Conservation (phyloP, 2,797 vertebrate species). For the Valencia hispanica region DNA sequence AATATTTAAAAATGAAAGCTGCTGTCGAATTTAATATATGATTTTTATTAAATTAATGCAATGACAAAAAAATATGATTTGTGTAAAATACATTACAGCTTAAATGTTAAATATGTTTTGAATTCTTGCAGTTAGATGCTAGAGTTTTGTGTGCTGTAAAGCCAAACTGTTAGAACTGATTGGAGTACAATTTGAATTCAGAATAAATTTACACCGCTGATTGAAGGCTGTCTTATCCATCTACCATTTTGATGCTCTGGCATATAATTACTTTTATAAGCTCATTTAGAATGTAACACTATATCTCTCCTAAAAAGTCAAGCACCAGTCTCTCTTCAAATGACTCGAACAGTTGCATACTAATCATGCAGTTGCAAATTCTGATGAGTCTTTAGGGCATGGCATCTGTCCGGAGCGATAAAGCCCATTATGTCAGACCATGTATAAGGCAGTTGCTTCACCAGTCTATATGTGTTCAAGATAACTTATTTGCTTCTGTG, state of each 20-base stretch:
- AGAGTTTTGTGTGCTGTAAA: slow-evolving; percentile 17
- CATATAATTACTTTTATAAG: slow-evolving; percentile 61
- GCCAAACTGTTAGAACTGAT: slow-evolving; percentile 29
- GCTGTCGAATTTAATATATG: neutral
- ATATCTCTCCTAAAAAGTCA: slow-evolving; percentile 43
- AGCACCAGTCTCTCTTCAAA: slow-evolving; percentile 51
- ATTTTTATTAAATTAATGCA: slow-evolving; percentile 27
- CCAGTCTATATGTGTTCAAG: slow-evolving; percentile 8
- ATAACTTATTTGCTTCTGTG: slow-evolving; percentile 22
- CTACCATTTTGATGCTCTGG: slow-evolving; percentile 53
- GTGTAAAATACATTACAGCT: neutral
- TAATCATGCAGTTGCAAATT: slow-evolving; percentile 33
- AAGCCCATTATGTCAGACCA: slow-evolving; percentile 4
- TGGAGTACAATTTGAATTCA: slow-evolving; percentile 18
- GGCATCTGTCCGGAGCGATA: slow-evolving; percentile 21
- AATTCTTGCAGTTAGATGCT: slow-evolving; percentile 21
- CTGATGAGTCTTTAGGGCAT: slow-evolving; percentile 14
- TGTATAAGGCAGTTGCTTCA: neutral
- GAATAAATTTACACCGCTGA: slow-evolving; percentile 46
- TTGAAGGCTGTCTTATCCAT: slow-evolving; percentile 40
- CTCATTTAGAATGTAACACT: slow-evolving; percentile 57
- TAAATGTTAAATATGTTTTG: slow-evolving; percentile 11
- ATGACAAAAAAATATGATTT: neutral
- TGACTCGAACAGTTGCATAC: slow-evolving; percentile 20
- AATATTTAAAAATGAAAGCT: neutral